Conservation (phyloP, 2,797 vertebrate species). For the Aplochiton taeniatus region DNA sequence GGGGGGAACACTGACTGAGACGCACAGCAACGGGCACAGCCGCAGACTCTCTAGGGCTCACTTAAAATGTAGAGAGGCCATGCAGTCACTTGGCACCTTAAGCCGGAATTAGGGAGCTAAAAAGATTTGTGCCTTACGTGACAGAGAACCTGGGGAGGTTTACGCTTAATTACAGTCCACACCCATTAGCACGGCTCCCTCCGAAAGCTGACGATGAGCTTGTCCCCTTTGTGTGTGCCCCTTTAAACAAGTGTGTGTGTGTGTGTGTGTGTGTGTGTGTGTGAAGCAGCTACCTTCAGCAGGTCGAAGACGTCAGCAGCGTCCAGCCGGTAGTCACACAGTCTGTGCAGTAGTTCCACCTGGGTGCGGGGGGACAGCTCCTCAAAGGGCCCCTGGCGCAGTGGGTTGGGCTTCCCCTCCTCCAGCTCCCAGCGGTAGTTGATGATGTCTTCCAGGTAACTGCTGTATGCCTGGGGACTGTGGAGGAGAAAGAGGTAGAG, state of each 20-base stretch:
- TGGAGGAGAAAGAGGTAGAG: conserved; percentile 3
- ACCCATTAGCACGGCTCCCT: too few species aligned
- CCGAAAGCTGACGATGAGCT: too few species aligned
- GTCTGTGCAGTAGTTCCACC: conserved; percentile 91
- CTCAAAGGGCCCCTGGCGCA: conserved; percentile 85
- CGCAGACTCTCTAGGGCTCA: too few species aligned
- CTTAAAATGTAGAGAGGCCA: too few species aligned
- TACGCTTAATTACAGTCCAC: too few species aligned
- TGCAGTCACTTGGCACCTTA: too few species aligned
- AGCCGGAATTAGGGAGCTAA: too few species aligned
- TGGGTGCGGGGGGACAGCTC: conserved; percentile 86
- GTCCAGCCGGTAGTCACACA: conserved; percentile 96
- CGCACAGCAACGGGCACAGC: too few species aligned
- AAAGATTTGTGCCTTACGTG: too few species aligned
- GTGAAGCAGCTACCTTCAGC: conserved; percentile 83
- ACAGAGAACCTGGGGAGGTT: too few species aligned
- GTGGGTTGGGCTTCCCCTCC: conserved; percentile 95
- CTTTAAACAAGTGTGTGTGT: not conserved
- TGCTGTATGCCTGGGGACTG: conserved; percentile 88
- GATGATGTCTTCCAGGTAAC: conserved; percentile 97
- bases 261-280: not conserved
- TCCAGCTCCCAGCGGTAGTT: conserved; percentile 98
- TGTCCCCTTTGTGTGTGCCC: too few species aligned
- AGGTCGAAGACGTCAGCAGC: conserved; percentile 97
- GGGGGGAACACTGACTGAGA: too few species aligned